Evolutionary conservation across 2,113 vertebrate species (phyloP), one percentile per base, ranked within the genome.

Genomic region (Phaethornis superciliosus): DNA sequence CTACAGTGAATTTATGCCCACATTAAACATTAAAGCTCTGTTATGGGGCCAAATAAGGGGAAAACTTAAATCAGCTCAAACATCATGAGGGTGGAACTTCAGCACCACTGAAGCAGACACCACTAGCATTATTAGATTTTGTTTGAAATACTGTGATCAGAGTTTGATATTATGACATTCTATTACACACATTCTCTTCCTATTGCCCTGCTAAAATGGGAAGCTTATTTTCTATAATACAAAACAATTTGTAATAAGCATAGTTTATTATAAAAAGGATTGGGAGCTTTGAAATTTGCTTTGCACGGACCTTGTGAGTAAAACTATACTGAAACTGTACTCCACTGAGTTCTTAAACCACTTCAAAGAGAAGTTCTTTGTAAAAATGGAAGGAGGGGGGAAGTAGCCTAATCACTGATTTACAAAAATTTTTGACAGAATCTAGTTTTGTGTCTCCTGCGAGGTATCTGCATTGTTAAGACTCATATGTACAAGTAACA

Each of bases 1-100:
- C 76, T 90, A 75, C 44, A 52, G 88, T 93, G 86, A 96, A 98
- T 97, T 97, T 97, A 97, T 96, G 93, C 74, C 81, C 81, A 32
- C 28, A 81, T 94, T 90, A 89, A 95, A 96, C 87, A 92, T 96
- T 96, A 98, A 96, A 97, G 93, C 67, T 90, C 89, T 56, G 65
- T 94, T 89, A 60, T 72, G 89, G 91, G 88, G 81, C 85, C 85
- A 91, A 94, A 90, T 82, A 65, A 88, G 65, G 81, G 94, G 83
- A 93, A 97, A 97, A 93, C 91, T 95, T 88, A 94, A 94, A 94
- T 96, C 95, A 93, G 26, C 37, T 76, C 42, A 74, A 92, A 93
- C 71, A 56, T 95, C 65, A 83, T 4, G 35, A 81, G n/a, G 33
- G 47, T 63, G 67, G 85, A 94, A 75, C 90, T 96, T 96, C 56